Base-by-base conservation (phyloP, 2,113 vertebrate species). In the Colistium nudipinnis region DNA sequence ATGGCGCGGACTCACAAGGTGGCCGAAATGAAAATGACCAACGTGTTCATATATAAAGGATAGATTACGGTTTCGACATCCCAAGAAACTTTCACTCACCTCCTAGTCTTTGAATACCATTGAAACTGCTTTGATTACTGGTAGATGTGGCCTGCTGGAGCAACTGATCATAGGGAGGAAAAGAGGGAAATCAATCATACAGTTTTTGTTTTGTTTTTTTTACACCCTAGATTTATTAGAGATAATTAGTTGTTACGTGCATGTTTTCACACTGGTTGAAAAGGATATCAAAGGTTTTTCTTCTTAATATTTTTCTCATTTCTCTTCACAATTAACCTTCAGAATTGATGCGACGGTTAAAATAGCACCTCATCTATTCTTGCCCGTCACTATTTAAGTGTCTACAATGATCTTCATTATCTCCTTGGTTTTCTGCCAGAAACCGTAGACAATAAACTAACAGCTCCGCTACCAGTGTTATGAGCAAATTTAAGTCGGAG, bases 91-190 rank as follows among this genome's bases (percentile, higher is more conserved):
- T 24, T 6, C 75, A 94, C 96, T 95, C 76, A 98, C 96, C 95
- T 87, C 96, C 97, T 94, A 98, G 95, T 91, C 97, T 95, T 91
- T 98, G 97, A 87, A 98, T 95, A 79, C 95, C 90, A 72, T 95
- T 96, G 91, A 98, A 98, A 59, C 93, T 95, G 83, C 95, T 93
- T 93, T 97, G 95, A 92, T 94, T 98, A 92, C 93, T 96, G 91
- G 95, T 94, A 73, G 97, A 96, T 56, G 97, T 95, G 78, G 97
- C 97, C 89, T 98, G 97, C 89, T 98, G 97, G 65, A 98, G 94
- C 68, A 98, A 90, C 96, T 98, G 92, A 77, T 65, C 89, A 67
- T n/a, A 77, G 55, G 62, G 9, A 39, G 78, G 39, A 49, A 67
- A 30, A 57, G 3, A 25, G 1, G 20, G 0, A 45, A 25, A 53